A percentile compares a stretch with the other conserved stretches of the same genome.
Conservation (phyloP, 2,113 vertebrate species). For the Austrofundulus limnaeus region DNA sequence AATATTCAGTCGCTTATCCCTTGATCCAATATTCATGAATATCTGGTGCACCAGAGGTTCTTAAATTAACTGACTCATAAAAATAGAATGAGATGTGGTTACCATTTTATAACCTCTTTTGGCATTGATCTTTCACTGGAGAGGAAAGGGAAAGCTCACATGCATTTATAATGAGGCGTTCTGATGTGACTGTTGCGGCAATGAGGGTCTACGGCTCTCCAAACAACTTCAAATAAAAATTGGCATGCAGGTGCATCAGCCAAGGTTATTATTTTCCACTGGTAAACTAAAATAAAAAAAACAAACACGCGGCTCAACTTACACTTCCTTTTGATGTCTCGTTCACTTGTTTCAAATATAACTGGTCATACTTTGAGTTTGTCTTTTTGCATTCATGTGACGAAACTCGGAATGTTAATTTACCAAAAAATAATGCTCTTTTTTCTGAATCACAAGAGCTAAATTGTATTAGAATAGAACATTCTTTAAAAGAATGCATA, state of each 20-base stretch:
- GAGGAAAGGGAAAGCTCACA: slow-evolving; percentile 44
- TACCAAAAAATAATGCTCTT: too few relatives aligned
- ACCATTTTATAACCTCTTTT: slow-evolving; percentile 66
- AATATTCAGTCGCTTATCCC: slow-evolving; percentile 22
- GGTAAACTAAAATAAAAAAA: neutral
- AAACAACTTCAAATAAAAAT: slow-evolving; percentile 22
- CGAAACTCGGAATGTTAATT: too few relatives aligned
- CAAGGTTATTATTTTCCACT: neutral
- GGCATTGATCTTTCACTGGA: slow-evolving; percentile 53
- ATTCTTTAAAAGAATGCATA: too few relatives aligned
- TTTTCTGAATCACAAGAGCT: too few relatives aligned
- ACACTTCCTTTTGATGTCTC: neutral
- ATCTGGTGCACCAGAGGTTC: slow-evolving; percentile 38
- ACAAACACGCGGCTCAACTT: neutral
- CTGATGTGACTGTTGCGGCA: slow-evolving; percentile 38
- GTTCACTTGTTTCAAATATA: neutral
- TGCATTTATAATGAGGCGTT: slow-evolving; percentile 54
- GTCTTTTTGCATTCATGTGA: too few relatives aligned
- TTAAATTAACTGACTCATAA: slow-evolving; percentile 61
- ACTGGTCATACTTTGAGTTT: neutral
- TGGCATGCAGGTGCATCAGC: neutral
- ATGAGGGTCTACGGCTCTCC: slow-evolving; percentile 8
- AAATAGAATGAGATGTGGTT: slow-evolving; percentile 64
- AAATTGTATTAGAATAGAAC: too few relatives aligned
- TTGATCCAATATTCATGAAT: slow-evolving; percentile 29